Evolutionary conservation across 1,140 invertebrate species (phyloP).

Genomic region (Zaprionus nigranus): DNA sequence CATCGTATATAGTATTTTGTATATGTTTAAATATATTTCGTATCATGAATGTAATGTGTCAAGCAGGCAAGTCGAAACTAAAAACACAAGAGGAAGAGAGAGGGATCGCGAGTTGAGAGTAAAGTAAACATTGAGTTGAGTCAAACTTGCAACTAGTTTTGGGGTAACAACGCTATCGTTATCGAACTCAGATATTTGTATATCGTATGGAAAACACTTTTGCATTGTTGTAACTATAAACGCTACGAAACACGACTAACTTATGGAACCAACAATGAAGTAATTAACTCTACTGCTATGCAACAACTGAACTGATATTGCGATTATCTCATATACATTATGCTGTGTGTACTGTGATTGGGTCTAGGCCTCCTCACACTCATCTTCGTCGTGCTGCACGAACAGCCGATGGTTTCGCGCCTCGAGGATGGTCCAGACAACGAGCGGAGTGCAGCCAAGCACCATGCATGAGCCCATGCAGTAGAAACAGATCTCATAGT

Average conservation of each 20-base stretch:
- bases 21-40: slow-evolving; percentile 11
- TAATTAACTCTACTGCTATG: slow-evolving; percentile 38
- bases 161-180: slow-evolving; percentile 66
- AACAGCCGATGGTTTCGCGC: slow-evolving; percentile 72
- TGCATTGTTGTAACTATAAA: slow-evolving; percentile 37
- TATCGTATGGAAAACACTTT: slow-evolving; percentile 44
- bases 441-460: slow-evolving; percentile 87
- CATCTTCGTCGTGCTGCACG: slow-evolving; percentile 62
- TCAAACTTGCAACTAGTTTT: slow-evolving; percentile 24
- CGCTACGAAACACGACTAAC: slow-evolving; percentile 48
- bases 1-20: slow-evolving; percentile 26
- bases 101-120: slow-evolving; percentile 24
- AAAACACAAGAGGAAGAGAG: not conserved
- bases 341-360: not conserved
- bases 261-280: slow-evolving; percentile 38
- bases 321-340: not conserved
- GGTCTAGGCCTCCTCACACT: slow-evolving; percentile 60
- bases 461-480: slow-evolving; percentile 92
- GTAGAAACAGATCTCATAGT: slow-evolving; percentile 89
- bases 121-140: slow-evolving; percentile 22
- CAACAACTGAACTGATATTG: slow-evolving; percentile 20
- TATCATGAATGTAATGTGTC: slow-evolving; percentile 18
- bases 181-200: slow-evolving; percentile 64
- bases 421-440: slow-evolving; percentile 83
- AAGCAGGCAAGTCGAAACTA: slow-evolving; percentile 13